Evolutionary conservation across 1,140 invertebrate species (phyloP).

Genomic region (Geopemphigus sp.): DNA sequence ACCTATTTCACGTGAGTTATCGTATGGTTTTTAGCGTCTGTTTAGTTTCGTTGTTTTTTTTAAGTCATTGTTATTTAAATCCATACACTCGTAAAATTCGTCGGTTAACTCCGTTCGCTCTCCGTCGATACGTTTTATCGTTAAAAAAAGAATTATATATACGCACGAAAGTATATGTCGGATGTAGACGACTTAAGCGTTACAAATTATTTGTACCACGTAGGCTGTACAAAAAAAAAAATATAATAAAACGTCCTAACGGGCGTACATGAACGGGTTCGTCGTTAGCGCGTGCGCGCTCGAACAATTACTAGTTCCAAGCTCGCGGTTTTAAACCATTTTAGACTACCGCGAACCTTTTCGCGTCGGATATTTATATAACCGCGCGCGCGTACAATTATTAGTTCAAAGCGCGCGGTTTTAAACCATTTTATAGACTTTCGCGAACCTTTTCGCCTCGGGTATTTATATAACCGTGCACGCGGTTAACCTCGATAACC

Average conservation of each 20-base stretch:
- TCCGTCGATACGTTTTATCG: neutral
- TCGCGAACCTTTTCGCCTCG: too few relatives aligned
- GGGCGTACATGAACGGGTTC: neutral
- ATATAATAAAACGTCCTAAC: neutral
- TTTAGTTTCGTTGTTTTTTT: neutral
- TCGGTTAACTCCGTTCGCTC: constrained; percentile 6
- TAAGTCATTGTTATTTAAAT: constrained; percentile 19
- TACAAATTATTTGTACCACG: constrained; percentile 3
- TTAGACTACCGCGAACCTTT: too few relatives aligned
- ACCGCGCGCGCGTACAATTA: too few relatives aligned
- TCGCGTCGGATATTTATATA: too few relatives aligned
- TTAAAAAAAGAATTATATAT: too few relatives aligned
- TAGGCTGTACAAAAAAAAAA: neutral
- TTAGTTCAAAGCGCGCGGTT: too few relatives aligned
- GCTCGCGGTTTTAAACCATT: too few relatives aligned
- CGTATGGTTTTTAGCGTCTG: neutral
- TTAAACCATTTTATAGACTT: too few relatives aligned
- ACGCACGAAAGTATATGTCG: neutral
- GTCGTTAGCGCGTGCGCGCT: too few relatives aligned
- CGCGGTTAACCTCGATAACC: too few relatives aligned
- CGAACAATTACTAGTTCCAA: too few relatives aligned
- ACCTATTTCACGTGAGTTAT: neutral
- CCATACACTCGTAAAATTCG: constrained; percentile 2
- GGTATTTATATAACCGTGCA: too few relatives aligned
- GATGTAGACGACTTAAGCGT: neutral